phyloP scores from a whole-genome alignment of 2,888 invertebrate species.

The Cecidostiba fungosa region DNA sequence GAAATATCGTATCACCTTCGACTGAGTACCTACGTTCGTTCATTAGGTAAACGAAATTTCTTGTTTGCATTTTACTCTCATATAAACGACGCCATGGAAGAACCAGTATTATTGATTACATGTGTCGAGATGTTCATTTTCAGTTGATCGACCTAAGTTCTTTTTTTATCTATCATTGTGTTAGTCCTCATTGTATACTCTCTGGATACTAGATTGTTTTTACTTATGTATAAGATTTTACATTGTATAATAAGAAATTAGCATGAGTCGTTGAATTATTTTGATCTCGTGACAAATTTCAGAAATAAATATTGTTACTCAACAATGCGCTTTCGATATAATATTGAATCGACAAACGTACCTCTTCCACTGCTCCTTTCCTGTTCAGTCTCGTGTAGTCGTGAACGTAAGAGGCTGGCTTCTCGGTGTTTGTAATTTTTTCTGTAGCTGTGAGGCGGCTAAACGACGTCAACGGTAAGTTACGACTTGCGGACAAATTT shows the following conservation, averaged over 20 bases:
- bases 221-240: conserved; percentile 50
- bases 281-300: conserved; percentile 51
- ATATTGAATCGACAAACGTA: conserved; percentile 71
- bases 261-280: conserved; percentile 46
- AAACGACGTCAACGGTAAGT: conserved; percentile 80
- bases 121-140: conserved; percentile 5
- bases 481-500: conserved; percentile 75
- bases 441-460: conserved; percentile 80
- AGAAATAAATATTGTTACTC: conserved; percentile 54
- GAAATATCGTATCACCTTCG: not conserved
- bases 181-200: conserved; percentile 38
- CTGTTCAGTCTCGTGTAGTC: conserved; percentile 77
- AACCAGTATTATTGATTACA: conserved; percentile 30
- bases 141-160: conserved; percentile 7
- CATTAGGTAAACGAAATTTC: conserved; percentile 18
- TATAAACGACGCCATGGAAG: not conserved
- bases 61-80: conserved; percentile 18
- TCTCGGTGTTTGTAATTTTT: conserved; percentile 71
- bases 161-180: conserved; percentile 1
- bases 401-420: conserved; percentile 72
- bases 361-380: conserved; percentile 80
- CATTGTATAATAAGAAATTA: conserved; percentile 45
- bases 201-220: conserved; percentile 37
- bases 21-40: conserved; percentile 16
- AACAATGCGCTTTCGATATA: not conserved